Evolutionary conservation across 2,797 vertebrate species (phyloP).

Genomic region (Lepidocolaptes lacrymiger): DNA sequence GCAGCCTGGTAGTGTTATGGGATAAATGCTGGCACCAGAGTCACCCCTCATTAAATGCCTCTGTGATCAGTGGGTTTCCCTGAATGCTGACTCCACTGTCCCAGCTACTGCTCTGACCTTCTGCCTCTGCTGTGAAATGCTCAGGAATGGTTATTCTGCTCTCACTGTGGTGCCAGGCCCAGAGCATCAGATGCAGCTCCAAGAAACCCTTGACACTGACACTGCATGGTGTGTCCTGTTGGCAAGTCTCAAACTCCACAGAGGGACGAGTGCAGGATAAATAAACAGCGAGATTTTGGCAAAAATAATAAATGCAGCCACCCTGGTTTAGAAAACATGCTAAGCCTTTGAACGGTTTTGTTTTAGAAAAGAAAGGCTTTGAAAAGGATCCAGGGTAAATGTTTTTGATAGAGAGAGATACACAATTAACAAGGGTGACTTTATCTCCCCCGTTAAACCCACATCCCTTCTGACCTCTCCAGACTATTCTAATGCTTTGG

Average conservation of each 20-base stretch:
- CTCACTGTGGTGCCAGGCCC: not conserved
- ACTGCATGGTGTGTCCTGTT: not conserved
- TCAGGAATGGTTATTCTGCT: not conserved
- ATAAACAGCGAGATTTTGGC: conserved; percentile 53
- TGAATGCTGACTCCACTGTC: not conserved
- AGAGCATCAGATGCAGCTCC: not conserved
- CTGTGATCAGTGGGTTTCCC: not conserved
- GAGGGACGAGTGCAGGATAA: conserved; percentile 55
- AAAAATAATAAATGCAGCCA: conserved; percentile 46
- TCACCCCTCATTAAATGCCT: not conserved
- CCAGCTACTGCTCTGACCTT: not conserved
- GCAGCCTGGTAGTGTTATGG: not conserved
- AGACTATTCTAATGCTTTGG: not conserved
- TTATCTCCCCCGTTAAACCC: conserved; percentile 32
- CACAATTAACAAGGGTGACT: conserved; percentile 28
- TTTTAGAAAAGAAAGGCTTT: conserved; percentile 49
- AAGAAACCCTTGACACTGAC: conserved; percentile 25
- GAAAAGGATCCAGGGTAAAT: conserved; percentile 72
- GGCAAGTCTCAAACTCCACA: conserved; percentile 21
- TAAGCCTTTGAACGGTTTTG: conserved; percentile 59
- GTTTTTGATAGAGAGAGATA: conserved; percentile 61
- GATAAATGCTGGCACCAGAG: not conserved
- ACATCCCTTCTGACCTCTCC: conserved; percentile 24
- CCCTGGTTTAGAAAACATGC: conserved; percentile 57
- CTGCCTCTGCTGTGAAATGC: not conserved